Conservation (phyloP, 1,140 invertebrate species). For the Zaprionus davidi region DNA sequence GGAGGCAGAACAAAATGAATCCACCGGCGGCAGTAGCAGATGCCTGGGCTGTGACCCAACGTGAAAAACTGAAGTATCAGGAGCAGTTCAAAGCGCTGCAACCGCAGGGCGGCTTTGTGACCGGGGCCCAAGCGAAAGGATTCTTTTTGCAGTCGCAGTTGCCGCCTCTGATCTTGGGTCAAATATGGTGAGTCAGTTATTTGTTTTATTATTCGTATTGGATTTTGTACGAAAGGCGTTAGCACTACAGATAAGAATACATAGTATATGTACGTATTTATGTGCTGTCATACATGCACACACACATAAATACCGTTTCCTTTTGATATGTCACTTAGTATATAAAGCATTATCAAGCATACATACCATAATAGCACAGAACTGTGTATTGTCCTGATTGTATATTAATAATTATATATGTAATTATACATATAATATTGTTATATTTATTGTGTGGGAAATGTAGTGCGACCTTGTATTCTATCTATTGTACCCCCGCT, state of each 20-base stretch:
- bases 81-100: slow-evolving; percentile 95
- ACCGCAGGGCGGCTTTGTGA: slow-evolving; percentile 94
- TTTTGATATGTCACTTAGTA: slow-evolving; percentile 14
- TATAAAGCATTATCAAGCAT: background rate
- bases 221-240: slow-evolving; percentile 28
- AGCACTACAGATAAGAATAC: slow-evolving; percentile 17
- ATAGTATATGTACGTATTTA: background rate
- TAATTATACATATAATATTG: background rate
- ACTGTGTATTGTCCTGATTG: background rate
- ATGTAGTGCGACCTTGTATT: too few species aligned
- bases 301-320: slow-evolving; percentile 1
- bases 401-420: background rate
- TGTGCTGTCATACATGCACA: background rate
- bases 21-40: slow-evolving; percentile 87
- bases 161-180: slow-evolving; percentile 93
- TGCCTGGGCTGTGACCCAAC: slow-evolving; percentile 94
- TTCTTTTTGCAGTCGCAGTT: slow-evolving; percentile 97
- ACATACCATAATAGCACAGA: background rate
- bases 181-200: slow-evolving; percentile 93
- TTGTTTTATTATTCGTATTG: slow-evolving; percentile 4
- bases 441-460: too few species aligned
- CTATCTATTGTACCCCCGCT: too few species aligned
- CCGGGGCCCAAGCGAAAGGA: slow-evolving; percentile 96
- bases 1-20: slow-evolving; percentile 64
- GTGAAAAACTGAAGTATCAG: slow-evolving; percentile 94